Conservation (phyloP, 2,113 vertebrate species). For the Cyprinodon variegatus region DNA sequence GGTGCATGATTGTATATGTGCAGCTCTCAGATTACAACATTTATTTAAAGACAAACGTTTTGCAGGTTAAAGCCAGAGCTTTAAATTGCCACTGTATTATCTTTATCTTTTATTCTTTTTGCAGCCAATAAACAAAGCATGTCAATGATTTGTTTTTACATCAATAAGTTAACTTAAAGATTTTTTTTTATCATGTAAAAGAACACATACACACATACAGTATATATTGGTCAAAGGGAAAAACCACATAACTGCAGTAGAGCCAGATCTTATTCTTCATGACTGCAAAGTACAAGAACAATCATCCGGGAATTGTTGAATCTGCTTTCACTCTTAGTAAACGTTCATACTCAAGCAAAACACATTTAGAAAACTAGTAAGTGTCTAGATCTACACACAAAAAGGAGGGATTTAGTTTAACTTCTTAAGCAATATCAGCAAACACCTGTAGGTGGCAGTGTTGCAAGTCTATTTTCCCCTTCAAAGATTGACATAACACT, state of each 20-base stretch:
- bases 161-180: not conserved
- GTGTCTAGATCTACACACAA: not conserved
- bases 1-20: not conserved
- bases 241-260: slow-evolving; percentile 3
- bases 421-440: not conserved
- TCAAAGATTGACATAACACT: slow-evolving; percentile 47
- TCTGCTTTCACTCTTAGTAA: not conserved
- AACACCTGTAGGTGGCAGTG: slow-evolving; percentile 70
- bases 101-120: not conserved
- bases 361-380: not conserved
- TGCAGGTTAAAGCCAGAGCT: not conserved
- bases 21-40: not conserved
- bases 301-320: not conserved
- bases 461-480: not conserved
- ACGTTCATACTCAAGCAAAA: not conserved
- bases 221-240: not conserved
- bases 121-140: not conserved
- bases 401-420: not conserved
- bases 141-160: not conserved
- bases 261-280: not conserved
- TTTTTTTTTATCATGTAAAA: too few relatives aligned
- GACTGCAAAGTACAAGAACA: slow-evolving; percentile 1
- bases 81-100: not conserved
- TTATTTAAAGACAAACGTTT: not conserved
- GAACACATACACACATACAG: too few relatives aligned